Percentiles rank a stretch among this genome's conserved stretches.
Evolutionary conservation across 2,113 vertebrate genomes (phyloP).

Genomic region (Microcebus griseorufus): DNA sequence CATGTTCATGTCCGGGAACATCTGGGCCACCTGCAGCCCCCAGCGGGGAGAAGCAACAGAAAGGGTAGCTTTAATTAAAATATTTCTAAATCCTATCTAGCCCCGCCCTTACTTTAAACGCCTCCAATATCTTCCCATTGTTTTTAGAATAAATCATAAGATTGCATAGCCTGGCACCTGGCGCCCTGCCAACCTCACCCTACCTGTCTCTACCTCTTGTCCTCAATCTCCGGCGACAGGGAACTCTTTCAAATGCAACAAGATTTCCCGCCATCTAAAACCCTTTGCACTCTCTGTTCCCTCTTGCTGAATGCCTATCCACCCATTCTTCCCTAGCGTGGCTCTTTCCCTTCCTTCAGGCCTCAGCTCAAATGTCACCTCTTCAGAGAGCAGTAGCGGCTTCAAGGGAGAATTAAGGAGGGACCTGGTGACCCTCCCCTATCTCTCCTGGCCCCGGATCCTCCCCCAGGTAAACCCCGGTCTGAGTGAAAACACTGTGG

Average conservation of each 20-base stretch:
- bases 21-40: constrained; percentile 76
- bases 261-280: background rate
- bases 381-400: background rate
- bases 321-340: background rate
- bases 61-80: background rate
- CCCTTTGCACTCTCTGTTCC: background rate
- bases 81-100: background rate
- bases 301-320: background rate
- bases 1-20: constrained; percentile 79
- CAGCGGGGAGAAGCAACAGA: background rate
- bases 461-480: background rate
- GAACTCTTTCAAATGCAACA: no score
- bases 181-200: background rate
- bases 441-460: background rate
- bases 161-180: background rate
- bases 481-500: background rate
- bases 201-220: fast-evolving
- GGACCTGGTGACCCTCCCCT: background rate
- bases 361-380: background rate
- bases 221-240: background rate
- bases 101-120: background rate
- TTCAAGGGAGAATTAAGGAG: background rate
- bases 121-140: background rate
- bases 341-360: background rate
- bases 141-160: background rate